A percentile compares a stretch with the other conserved stretches of the same genome.
These are phyloP conservation scores for Corythaeola cristata DNA, from an alignment of 2,113 vertebrate genomes.

Conservation along the genomic window DNA sequence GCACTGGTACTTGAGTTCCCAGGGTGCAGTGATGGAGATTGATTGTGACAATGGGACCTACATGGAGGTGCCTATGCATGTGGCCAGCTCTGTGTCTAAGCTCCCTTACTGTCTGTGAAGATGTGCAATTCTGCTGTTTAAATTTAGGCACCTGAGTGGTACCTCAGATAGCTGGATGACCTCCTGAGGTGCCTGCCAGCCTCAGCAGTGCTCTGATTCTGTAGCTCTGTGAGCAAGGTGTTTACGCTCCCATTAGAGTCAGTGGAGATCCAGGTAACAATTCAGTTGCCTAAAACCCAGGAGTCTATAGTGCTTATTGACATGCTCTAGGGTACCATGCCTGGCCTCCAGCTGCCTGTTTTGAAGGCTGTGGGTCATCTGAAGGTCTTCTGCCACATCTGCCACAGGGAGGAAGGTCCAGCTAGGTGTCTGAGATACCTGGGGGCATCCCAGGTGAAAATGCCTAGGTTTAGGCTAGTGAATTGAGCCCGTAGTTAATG, in stretches of 20 bases:
- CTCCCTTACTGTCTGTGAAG: neutral
- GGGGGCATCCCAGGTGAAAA: neutral
- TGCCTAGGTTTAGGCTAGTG: neutral
- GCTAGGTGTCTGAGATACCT: neutral
- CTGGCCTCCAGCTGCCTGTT: neutral
- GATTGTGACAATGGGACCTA: neutral
- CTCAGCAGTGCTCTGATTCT: neutral
- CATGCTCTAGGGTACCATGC: neutral
- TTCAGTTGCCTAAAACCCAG: neutral
- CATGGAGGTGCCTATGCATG: fast-evolving
- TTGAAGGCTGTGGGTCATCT: neutral
- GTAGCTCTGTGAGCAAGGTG: neutral
- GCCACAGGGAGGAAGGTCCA: neutral
- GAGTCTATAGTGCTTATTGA: neutral
- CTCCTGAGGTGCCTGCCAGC: neutral
- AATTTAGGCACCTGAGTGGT: neutral
- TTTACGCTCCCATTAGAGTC: neutral
- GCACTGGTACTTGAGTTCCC: neutral
- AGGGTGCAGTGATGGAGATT: neutral
- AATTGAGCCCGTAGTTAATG: neutral
- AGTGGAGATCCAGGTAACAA: neutral
- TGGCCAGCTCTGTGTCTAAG: neutral
- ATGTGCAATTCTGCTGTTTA: neutral
- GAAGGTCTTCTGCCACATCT: neutral
- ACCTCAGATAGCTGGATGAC: neutral